Evolutionary conservation across 2,797 vertebrate species (phyloP), one percentile per base, ranked within the genome.

Genomic region (Falco biarmicus): DNA sequence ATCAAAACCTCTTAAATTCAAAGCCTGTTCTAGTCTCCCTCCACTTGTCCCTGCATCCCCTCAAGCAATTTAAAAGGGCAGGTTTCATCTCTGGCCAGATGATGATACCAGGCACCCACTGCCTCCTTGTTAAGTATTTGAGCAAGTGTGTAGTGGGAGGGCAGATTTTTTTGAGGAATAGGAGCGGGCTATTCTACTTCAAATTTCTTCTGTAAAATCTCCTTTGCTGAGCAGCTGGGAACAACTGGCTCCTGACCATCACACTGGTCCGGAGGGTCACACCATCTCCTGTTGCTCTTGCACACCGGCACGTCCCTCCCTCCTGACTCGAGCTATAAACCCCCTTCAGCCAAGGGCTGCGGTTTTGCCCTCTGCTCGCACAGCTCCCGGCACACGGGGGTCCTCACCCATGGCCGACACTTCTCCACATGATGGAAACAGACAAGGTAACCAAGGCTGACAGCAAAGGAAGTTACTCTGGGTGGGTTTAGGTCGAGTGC

Each of bases 241-340:
- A 50, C 69, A 88, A 18, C 12, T 12, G 41, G n/a, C n/a, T 88
- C 70, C 80, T 51, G 32, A 22, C 41, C 29, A 5, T 20, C 60
- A 39, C 19, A 4, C 28, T 5, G 60, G 12, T 70, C 54, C 1
- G 7, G 61, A 66, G 32, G 19, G 20, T 61, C 0, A 0, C 29
- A 10, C 45, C n/a, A 25, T 13, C 31, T 87, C 75, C 74, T 25
- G 6, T 1, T 31, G 81, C 66, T 48, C 56, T 63, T 2, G 5
- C 32, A n/a, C 0, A 0, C 29, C 37, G 53, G 31, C 3, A 0
- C 0, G 0, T 51, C 48, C 39, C 51, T 77, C 43, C 48, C 24
- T 63, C 32, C 21, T 1, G 6, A 15, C 4, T 5, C 37, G 41
- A 66, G 10, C 60, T 21, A 26, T 6, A 56, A 66, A 39, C 12